These are phyloP conservation scores for Sanderia malayensis DNA, from an alignment of 30 jellyfish, hydroid and myxozoan species.

Conservation along the genomic window DNA sequence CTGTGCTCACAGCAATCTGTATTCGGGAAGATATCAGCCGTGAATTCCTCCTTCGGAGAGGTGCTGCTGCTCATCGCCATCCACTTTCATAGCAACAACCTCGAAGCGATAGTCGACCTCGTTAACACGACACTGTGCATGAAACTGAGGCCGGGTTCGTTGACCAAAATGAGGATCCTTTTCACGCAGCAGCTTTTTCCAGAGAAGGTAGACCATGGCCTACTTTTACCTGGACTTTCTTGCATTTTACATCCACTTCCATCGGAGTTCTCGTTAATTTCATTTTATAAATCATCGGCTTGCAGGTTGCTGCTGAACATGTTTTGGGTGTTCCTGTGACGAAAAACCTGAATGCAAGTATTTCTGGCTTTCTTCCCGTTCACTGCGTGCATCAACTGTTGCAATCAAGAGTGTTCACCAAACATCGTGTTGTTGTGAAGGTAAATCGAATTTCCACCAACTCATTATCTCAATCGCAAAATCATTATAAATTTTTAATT, in stretches of 20 bases:
- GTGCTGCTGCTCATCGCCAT: constrained; percentile 92
- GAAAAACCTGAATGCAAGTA: constrained; percentile 50
- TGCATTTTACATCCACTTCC: background rate
- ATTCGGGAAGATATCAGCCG: constrained; percentile 52
- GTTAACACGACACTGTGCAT: constrained; percentile 74
- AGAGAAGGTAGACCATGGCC: constrained; percentile 70
- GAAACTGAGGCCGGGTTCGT: constrained; percentile 86
- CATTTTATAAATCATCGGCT: background rate
- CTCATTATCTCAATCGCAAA: too few species aligned
- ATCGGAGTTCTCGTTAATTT: background rate
- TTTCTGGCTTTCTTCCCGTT: constrained; percentile 91
- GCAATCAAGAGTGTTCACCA: constrained; percentile 92
- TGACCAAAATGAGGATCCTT: constrained; percentile 83
- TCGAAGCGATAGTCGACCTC: constrained; percentile 93
- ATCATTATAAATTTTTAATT: too few species aligned
- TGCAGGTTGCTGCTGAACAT: constrained; percentile 95
- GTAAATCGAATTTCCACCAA: too few species aligned
- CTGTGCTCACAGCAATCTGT: constrained; percentile 67
- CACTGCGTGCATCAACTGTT: constrained; percentile 97
- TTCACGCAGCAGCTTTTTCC: constrained; percentile 96
- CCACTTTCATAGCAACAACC: constrained; percentile 90
- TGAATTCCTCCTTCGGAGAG: constrained; percentile 79
- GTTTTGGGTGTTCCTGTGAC: constrained; percentile 96
- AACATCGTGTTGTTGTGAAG: constrained; percentile 77
- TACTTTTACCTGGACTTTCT: too few species aligned